phyloP scores from a whole-genome alignment of 2,113 vertebrate species.

The Rostratula benghalensis region DNA sequence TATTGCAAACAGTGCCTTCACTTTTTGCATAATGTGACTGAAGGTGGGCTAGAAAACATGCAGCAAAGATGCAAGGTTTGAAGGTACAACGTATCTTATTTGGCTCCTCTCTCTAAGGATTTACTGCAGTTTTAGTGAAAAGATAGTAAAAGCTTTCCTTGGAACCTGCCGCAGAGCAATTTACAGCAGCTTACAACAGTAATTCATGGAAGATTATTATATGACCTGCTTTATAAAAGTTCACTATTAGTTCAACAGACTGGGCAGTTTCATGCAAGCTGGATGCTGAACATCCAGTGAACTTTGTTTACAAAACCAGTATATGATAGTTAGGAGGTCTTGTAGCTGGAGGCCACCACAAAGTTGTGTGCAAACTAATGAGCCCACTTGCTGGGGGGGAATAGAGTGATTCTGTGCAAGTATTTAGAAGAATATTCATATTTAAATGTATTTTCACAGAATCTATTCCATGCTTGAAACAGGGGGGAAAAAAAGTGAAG shows the following conservation, averaged over 20 bases:
- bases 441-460: background rate
- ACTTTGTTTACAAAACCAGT: background rate
- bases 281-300: constrained; percentile 3
- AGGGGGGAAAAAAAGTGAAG: background rate
- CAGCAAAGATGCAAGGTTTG: background rate
- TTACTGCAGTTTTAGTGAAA: background rate
- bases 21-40: background rate
- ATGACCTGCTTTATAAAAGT: constrained; percentile 11
- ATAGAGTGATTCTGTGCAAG: background rate
- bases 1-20: background rate
- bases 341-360: background rate
- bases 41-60: background rate
- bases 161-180: background rate
- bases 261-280: constrained; percentile 21
- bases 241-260: constrained; percentile 41
- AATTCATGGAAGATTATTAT: constrained; percentile 28
- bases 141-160: background rate
- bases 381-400: background rate
- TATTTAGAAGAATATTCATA: background rate
- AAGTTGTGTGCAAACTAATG: background rate
- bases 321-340: background rate
- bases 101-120: background rate
- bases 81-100: background rate
- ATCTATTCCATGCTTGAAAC: background rate
- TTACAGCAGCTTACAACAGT: constrained; percentile 16